Conservation (phyloP, 2,888 invertebrate species). For the Agrotis clavis region DNA sequence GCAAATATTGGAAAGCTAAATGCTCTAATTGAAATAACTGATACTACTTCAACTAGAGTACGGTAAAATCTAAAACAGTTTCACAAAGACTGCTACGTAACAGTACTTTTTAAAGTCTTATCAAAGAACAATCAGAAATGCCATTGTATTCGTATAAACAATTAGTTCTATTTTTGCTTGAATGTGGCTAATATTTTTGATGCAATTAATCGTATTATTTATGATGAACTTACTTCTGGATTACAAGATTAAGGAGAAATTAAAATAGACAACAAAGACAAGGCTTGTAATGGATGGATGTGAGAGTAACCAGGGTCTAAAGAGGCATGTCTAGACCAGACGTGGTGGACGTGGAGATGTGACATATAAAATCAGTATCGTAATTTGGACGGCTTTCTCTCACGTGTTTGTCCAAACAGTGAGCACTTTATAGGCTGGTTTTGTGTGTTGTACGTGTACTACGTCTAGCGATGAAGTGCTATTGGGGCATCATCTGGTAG, state of each 20-base stretch:
- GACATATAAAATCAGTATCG: no score
- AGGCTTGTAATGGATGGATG: not conserved
- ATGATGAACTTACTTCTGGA: not conserved
- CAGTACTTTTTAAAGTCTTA: slow-evolving; percentile 12
- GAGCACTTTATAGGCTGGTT: no score
- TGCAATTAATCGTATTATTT: not conserved
- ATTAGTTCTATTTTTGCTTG: slow-evolving; percentile 9
- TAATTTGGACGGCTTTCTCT: no score
- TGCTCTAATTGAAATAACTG: slow-evolving; percentile 12
- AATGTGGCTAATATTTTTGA: slow-evolving; percentile 5
- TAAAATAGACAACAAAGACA: not conserved
- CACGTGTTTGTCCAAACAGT: no score
- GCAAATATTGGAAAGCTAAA: not conserved
- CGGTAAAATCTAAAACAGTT: slow-evolving; percentile 28
- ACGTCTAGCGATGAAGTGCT: no score
- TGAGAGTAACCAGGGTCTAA: no score
- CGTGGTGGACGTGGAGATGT: no score
- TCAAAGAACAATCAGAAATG: slow-evolving; percentile 27
- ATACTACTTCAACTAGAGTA: not conserved
- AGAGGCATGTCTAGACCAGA: no score
- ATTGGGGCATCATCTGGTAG: no score
- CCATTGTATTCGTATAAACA: slow-evolving; percentile 8
- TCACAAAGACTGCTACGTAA: slow-evolving; percentile 4
- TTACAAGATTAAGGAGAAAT: no score
- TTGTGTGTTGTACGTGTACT: no score